Evolutionary conservation across 35 echinoderm and acorn worm genomes (phyloP), one percentile per base, ranked within the genome.

Genomic region (Apostichopus parvimensis): DNA sequence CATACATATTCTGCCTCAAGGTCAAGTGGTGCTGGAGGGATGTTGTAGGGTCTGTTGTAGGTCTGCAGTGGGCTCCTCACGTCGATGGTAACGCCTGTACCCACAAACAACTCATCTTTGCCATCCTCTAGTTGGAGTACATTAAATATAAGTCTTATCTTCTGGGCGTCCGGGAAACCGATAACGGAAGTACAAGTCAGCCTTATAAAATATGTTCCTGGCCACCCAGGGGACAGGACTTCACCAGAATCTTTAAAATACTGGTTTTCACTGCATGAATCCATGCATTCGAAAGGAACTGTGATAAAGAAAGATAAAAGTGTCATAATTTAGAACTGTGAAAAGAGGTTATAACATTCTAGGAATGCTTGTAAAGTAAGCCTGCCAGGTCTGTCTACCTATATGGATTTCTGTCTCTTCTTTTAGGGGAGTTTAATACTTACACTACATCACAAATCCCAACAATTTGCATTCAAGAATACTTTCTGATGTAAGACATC

Each of bases 111-210:
- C 34, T 91, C 89, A 91, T 91, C 89, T 25, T 91, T 91, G 52
- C 14, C 17, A n/a, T 79, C 77, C 59, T 91, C 89, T 57, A 91
- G 56, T n/a, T 91, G 89, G 5, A 91, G 54, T 11, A 91, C 7
- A 57, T 91, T 91, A 56, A 91, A 91, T 7, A 59, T 91, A 4
- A 91, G 55, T 59, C 89, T 91, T 20, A 91, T 91, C 59, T 91
- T 91, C 53, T 78, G 72, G n/a, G 89, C 89, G 79, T 59, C 73
- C 1, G 89, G 89, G 24, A 79, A 91, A 24, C 89, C 89, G 5
- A 91, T 22, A 8, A 91, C 73, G 12, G 89, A 91, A 15, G 59
- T 77, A n/a, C 89, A 91, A 9, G 70, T 25, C 53, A 78, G 52
- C n/a, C 55, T 54, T 54, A 53, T n/a, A 25, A 91, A 91, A 52